Base-by-base conservation (phyloP, 2,888 invertebrate genomes). In the Drosophila birchii region DNA sequence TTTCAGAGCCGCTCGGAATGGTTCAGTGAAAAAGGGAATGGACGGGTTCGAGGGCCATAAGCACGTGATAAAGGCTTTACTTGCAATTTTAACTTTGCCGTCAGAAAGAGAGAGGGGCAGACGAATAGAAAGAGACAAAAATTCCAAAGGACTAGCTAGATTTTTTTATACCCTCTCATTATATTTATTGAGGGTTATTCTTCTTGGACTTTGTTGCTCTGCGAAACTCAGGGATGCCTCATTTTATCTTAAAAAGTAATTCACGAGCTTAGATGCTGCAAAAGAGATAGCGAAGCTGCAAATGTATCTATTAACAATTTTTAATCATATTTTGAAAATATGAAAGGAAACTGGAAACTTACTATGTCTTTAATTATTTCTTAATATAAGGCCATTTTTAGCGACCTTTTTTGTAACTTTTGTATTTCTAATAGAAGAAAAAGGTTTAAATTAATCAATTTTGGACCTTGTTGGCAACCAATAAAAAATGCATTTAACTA, bases 1-100 rank as follows among this genome's bases (percentile, higher is more conserved):
- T 68, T 68, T 32, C 63, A 61, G 39, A 34, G 67, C 34, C 55
- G 45, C 29, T 54, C 14, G n/a, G 12, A 51, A 18, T 32, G 18
- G 44, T 38, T 44, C 20, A 26, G 72, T 67, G 45, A 34, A 32
- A 51, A 51, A 51, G 34, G 16, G 38, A n/a, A 34, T 5, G 34
- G 18, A 5, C 16, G 63, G 56, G n/a, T 55, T 41, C 23, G 20
- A 34, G 41, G 71, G 59, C 58, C 75, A 79, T 84, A 80, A 84
- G 79, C 78, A 81, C 79, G 78, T 84, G 86, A 77, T 86, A 84
- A 86, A 84, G 84, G 82, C 81, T 76, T 79, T 82, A 80, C 85
- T 84, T 71, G 78, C 87, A 77, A 84, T 88, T 86, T 83, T 67
- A 83, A 78, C 81, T 83, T 72, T 68, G 74, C 63, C 66, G 70